These are phyloP conservation scores for Megaceryle alcyon DNA, from an alignment of 2,797 vertebrate genomes.

Conservation along the genomic window DNA sequence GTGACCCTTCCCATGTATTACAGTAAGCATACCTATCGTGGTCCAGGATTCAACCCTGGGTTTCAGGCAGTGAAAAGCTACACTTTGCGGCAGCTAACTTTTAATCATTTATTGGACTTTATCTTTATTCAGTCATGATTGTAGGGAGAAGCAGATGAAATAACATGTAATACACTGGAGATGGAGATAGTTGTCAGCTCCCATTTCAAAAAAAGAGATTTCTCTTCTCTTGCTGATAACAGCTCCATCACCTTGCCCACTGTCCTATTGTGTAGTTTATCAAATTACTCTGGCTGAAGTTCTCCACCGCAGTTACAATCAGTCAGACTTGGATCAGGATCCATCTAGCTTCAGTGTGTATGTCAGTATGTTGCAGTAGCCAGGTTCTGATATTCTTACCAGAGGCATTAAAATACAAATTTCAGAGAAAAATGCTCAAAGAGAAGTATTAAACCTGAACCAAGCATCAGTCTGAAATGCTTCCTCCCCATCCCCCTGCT, in stretches of 20 bases:
- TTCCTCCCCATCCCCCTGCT: neutral
- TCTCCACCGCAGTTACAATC: neutral
- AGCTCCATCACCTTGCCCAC: slow-evolving; percentile 15
- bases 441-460: neutral
- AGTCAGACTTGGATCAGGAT: neutral
- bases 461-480: neutral
- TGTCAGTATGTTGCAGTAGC: neutral
- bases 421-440: neutral
- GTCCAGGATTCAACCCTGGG: neutral
- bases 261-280: neutral
- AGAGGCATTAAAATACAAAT: neutral
- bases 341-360: neutral
- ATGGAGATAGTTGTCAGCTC: slow-evolving; percentile 24
- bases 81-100: neutral
- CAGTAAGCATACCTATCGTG: neutral
- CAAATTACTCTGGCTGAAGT: neutral
- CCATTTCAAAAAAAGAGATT: neutral
- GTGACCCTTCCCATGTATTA: rapidly evolving
- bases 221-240: neutral
- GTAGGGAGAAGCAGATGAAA: slow-evolving; percentile 32
- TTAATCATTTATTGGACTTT: neutral
- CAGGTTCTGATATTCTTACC: neutral
- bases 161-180: neutral
- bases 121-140: slow-evolving; percentile 26
- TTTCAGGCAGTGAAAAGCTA: neutral